Base-by-base conservation (phyloP, 2,888 invertebrate genomes). In the Tridacna crocea region DNA sequence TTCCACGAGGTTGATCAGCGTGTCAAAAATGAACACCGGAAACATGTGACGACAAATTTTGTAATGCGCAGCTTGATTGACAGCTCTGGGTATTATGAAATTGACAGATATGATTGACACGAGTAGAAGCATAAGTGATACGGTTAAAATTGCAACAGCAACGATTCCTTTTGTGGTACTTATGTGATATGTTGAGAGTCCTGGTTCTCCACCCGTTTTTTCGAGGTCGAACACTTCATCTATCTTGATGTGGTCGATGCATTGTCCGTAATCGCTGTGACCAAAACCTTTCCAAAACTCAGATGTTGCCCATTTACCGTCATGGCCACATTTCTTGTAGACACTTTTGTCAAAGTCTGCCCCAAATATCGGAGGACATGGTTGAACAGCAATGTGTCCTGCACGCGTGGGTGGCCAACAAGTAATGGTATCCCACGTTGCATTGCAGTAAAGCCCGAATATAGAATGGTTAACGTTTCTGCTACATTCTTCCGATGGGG, bases 331-430 rank as follows among this genome's bases (percentile, higher is more conserved):
- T 47, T 70, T 80, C 51, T 84, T 82, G 66, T 87, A 84, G 8
- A 82, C 88, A 63, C 61, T 79, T 17, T 58, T 83, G 13, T 75
- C 68, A 51, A 70, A 70, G 4, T 46, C 55, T 6, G 88, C 84
- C 22, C 82, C 83, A 51, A 78, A 80, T 46, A 87, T 80, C 15
- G 80, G 58, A 2, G 89, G 89, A 72, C 89, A 89, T 8, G 47
- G 79, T 47, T 85, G 88, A 48, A 65, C 79, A 0, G 84, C 80
- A 19, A 66, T 68, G 15, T 63, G 22, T 0, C 84, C 86, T 2
- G 85, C 76, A n/a, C 55, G 46, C 3, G 89, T 87, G n/a, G 82
- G 81, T 17, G 87, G 86, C 89, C 89, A 89, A 51, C 89, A 89
- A 8, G 84, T 73, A 11, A 85, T 73, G 15, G 85, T 78, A 66